Evolutionary conservation across 2,113 vertebrate genomes (phyloP), one percentile per base, ranked within the genome.

Genomic region (Butorides virescens): DNA sequence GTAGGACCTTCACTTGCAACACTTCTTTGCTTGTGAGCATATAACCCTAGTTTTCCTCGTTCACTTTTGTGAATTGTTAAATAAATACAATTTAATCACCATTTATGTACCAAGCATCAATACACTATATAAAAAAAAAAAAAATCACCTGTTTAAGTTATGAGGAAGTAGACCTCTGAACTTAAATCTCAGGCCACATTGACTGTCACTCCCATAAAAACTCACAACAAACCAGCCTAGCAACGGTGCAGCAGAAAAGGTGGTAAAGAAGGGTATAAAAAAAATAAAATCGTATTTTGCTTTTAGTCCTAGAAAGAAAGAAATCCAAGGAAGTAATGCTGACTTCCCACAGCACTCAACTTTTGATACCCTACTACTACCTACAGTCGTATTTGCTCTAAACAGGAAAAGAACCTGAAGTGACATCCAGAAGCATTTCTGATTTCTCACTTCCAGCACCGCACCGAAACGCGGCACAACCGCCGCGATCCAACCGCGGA

Each of bases 261-360:
- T 2, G 10, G 23, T 15, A 56, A 82, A 36, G 5, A 7, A 44
- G 5, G 8, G 20, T 47, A 21, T 32, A 34, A 18, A 7, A 23
- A n/a, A 7, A 8, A 0, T 26, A n/a, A 4, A 49, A 50, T 30
- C 5, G 1, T 0, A 5, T 65, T 50, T 59, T 21, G 34, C 15
- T 29, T 47, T 90, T 0, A 29, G 9, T 4, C 9, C 13, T 8
- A 22, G 23, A 19, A 82, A 82, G 9, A 12, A 62, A 58, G 34
- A n/a, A 37, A 42, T 29, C 12, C 15, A 46, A 59, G 5, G 8
- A 27, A 32, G 5, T 1, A 36, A 32, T 0, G 2, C 11, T 25
- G 20, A 36, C 86, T 39, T 70, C 37, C 55, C 58, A 36, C 75
- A 52, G 22, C 2, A 5, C 12, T 10, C 39, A 56, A 27, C 49